Base-by-base conservation (phyloP, 2,113 vertebrate species). In the Mus spicilegus region DNA sequence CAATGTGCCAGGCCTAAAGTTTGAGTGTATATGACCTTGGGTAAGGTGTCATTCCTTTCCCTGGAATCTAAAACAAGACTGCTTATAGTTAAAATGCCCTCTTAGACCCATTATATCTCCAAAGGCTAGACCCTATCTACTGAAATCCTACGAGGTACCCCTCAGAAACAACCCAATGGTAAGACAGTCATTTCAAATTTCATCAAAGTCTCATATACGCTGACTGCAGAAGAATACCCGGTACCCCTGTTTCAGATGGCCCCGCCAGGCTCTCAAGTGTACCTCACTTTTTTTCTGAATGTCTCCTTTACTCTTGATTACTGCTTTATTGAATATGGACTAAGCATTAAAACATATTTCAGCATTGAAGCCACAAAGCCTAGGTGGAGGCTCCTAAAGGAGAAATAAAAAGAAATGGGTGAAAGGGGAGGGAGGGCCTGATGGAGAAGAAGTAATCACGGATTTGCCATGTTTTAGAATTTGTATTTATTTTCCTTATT, bases 401-500 rank as follows among this genome's bases (percentile, higher is more conserved):
- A 24, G 14, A 81, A n/a, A 39, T 19, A 16, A 51, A 36, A 17
- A 17, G 26, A 33, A 8, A 30, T 1, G 7, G 56, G 26, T 12
- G 13, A 7, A 0, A 0, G 1, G 22, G 22, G 2, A 10, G 13
- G 10, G 39, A n/a, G 2, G 33, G 12, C 4, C 7, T 13, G 11
- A 3, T 2, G 22, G 3, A 24, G 26, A 63, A 39, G 13, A 17
- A 28, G 6, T 42, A 14, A 84, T 63, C 56, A 84, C 63, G n/a
- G 14, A 28, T 39, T 63, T 42, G 24, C 19, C 51, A 39, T 24
- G 28, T 7, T 82, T 63, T 39, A 5, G 17, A 17, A 42, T 63
- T 63, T 42, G 24, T 63, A 63, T 84, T 84, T 84, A 39, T 11
- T 61, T 61, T 42, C 16, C 56, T 28, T n/a, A 42, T 84, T 84